Evolutionary conservation across 2,888 invertebrate species (phyloP), one percentile per base, ranked within the genome.

Genomic region (Linnaemya vulpina): DNA sequence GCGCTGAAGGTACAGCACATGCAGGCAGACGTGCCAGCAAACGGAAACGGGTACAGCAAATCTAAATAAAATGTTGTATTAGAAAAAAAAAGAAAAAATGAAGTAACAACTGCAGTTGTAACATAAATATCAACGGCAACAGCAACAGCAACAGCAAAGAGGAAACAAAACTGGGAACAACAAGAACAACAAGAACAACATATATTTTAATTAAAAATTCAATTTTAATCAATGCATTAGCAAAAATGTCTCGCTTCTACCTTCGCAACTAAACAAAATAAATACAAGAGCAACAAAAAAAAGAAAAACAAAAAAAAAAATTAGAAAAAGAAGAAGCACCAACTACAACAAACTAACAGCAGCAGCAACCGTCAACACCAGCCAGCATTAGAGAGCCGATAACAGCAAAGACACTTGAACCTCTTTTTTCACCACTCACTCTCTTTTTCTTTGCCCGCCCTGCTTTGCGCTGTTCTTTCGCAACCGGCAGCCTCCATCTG

Each of bases 181-280:
- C 89, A 89, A 88, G 87, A 89, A 74, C 76, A 80, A 71, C 74
- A 86, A 88, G 87, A 89, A 74, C 76, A 80, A 71, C 74, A 86
- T 89, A 91, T 91, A 90, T 90, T 90, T 91, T 91, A 90, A 91
- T 91, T 91, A 91, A 91, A 91, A 91, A 91, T 91, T 91, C 90
- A 91, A 91, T 90, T 91, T 91, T 90, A 90, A 91, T 90, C 90
- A 90, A 91, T 90, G 90, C 90, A 91, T 90, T 90, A 90, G 90
- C 88, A 89, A 89, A 85, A 90, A 90, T 91, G 90, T 90, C 90
- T 90, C 90, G 89, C 89, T 89, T 88, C 71, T 74, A 78, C 74
- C 82, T 83, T 63, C 63, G 35, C 81, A 80, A 63, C 51, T 62
- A 70, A 40, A 71, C 49, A 73, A 67, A 17, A 58, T 79, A 87